Conservation (phyloP, 2,113 vertebrate species). For the Aegotheles bennettii region DNA sequence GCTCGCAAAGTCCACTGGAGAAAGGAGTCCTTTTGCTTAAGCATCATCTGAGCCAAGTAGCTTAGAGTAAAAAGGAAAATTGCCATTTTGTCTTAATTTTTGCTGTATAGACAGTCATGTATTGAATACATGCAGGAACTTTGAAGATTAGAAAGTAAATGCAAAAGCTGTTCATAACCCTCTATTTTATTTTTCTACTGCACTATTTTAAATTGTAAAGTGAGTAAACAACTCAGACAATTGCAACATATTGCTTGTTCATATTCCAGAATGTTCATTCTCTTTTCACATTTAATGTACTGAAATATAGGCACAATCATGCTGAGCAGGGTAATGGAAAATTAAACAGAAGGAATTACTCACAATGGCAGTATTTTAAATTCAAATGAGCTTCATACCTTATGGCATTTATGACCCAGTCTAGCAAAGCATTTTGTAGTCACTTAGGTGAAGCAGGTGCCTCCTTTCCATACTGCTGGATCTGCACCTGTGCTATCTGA, state of each 20-base stretch:
- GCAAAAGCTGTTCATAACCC: background rate
- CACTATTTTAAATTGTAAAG: background rate
- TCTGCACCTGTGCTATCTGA: background rate
- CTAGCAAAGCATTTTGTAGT: background rate
- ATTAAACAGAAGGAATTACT: slow-evolving; percentile 7
- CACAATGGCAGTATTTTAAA: background rate
- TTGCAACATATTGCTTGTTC: background rate
- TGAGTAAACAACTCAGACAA: background rate
- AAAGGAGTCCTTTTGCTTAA: background rate
- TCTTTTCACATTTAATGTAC: background rate
- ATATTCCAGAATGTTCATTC: background rate
- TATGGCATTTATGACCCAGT: background rate
- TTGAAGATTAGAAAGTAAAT: background rate
- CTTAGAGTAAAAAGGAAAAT: background rate
- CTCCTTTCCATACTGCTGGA: background rate
- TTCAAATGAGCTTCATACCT: background rate
- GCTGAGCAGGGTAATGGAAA: background rate
- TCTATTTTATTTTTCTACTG: background rate
- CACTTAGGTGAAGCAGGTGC: background rate
- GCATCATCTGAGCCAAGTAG: background rate
- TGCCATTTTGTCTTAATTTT: background rate
- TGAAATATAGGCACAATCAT: background rate
- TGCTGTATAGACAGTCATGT: background rate
- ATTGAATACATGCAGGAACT: background rate
- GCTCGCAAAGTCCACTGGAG: background rate